A percentile compares a stretch with the other conserved stretches of the same genome.
Evolutionary conservation across 2,797 vertebrate genomes (phyloP).

Genomic region (Holocentrus rufus): DNA sequence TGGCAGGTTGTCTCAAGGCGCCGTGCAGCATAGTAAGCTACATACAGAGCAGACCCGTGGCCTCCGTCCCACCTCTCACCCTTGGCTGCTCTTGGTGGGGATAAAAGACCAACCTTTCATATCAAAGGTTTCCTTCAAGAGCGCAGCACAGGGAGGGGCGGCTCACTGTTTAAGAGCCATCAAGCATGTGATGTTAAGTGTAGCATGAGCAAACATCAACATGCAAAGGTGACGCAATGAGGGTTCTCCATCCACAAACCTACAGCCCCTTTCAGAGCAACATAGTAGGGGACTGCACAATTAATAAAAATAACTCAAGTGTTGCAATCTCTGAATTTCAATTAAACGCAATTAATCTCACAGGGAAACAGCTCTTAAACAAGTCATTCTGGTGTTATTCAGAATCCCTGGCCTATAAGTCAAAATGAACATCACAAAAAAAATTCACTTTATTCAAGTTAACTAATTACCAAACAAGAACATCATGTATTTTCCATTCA

Average conservation of each 20-base stretch:
- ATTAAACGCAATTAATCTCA: neutral
- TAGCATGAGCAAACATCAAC: constrained; percentile 31
- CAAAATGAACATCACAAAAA: neutral
- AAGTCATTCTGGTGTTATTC: neutral
- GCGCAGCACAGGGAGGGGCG: constrained; percentile 15
- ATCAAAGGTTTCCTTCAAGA: constrained; percentile 35
- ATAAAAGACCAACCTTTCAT: constrained; percentile 40
- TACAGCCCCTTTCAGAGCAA: neutral
- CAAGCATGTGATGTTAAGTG: constrained; percentile 33
- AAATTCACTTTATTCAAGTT: neutral
- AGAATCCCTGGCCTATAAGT: neutral
- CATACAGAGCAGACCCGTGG: constrained; percentile 28
- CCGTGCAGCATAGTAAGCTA: neutral
- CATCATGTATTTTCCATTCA: too few species aligned
- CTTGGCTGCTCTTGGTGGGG: constrained; percentile 35
- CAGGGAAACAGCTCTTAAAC: neutral
- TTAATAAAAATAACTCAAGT: neutral
- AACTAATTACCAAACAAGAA: too few species aligned
- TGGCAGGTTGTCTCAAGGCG: neutral
- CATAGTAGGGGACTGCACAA: neutral
- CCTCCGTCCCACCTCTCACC: constrained; percentile 34
- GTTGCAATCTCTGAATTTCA: neutral
- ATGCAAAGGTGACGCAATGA: constrained; percentile 22
- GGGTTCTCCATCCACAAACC: neutral
- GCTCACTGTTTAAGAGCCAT: constrained; percentile 42